Percentiles rank a stretch among this genome's conserved stretches.
These are phyloP conservation scores for Oikopleura vanhoeffeni DNA, from an alignment of 23 tunicate genomes.

Conservation along the genomic window DNA sequence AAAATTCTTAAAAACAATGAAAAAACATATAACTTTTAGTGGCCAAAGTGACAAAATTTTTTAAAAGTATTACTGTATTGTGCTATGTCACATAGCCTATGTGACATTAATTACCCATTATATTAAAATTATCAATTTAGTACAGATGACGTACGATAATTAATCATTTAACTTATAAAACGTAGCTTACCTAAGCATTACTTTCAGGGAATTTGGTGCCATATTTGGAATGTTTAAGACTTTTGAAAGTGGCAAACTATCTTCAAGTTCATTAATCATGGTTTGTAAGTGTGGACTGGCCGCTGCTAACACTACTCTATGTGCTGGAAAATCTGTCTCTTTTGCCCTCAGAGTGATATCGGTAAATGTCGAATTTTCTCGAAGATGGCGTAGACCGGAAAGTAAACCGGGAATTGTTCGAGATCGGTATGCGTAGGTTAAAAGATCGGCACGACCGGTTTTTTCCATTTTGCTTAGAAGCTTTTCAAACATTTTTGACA, in stretches of 20 bases:
- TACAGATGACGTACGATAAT: no score
- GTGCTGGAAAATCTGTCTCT: neutral
- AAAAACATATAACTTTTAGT: no score
- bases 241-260: neutral
- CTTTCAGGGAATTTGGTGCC: neutral
- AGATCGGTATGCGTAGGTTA: neutral
- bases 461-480: neutral
- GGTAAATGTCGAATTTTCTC: neutral
- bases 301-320: slow-evolving; percentile 2
- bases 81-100: no score
- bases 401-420: neutral
- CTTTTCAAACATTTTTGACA: slow-evolving; percentile 13
- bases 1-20: no score
- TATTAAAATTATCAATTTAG: no score
- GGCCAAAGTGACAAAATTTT: no score
- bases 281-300: neutral
- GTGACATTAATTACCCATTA: no score
- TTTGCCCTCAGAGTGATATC: slow-evolving; percentile 12
- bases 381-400: slow-evolving; percentile 2
- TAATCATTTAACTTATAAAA: no score
- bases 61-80: no score
- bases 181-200: neutral
- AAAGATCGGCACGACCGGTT: neutral
- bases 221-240: neutral
- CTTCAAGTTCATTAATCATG: slow-evolving; percentile 6